These are phyloP conservation scores for Halcyon badia DNA, from an alignment of 2,797 vertebrate genomes.

Conservation along the genomic window DNA sequence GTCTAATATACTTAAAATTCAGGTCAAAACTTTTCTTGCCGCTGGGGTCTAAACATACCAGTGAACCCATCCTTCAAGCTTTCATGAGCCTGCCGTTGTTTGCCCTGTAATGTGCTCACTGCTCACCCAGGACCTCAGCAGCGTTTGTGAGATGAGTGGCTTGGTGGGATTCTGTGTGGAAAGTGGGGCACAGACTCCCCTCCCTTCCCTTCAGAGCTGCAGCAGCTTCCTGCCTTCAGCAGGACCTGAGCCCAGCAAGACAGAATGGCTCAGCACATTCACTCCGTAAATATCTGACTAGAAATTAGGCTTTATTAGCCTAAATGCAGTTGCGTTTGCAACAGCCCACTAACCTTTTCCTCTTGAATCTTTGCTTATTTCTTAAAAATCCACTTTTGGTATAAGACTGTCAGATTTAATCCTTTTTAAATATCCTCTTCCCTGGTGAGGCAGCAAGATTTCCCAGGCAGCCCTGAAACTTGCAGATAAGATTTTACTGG, in stretches of 20 bases:
- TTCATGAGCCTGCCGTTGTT: not conserved
- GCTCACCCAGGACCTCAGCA: not conserved
- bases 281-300: not conserved
- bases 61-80: fast-evolving
- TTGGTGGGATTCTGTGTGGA: not conserved
- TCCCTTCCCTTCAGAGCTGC: not conserved
- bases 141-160: fast-evolving
- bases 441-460: conserved; percentile 40
- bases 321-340: not conserved
- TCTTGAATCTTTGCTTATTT: conserved; percentile 27
- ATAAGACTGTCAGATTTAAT: conserved; percentile 55
- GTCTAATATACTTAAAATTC: not conserved
- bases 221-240: not conserved
- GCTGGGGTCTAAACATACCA: not conserved
- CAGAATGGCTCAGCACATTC: not conserved
- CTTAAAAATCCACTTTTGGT: conserved; percentile 41
- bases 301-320: conserved; percentile 32
- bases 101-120: fast-evolving
- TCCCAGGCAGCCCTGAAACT: conserved; percentile 44
- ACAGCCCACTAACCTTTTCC: conserved; percentile 39
- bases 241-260: not conserved
- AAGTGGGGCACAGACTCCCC: not conserved
- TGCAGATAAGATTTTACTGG: conserved; percentile 37
- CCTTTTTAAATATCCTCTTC: conserved; percentile 67
- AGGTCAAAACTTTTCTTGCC: not conserved